Conservation (phyloP, 2,888 invertebrate species). For the Ceramica pisi region DNA sequence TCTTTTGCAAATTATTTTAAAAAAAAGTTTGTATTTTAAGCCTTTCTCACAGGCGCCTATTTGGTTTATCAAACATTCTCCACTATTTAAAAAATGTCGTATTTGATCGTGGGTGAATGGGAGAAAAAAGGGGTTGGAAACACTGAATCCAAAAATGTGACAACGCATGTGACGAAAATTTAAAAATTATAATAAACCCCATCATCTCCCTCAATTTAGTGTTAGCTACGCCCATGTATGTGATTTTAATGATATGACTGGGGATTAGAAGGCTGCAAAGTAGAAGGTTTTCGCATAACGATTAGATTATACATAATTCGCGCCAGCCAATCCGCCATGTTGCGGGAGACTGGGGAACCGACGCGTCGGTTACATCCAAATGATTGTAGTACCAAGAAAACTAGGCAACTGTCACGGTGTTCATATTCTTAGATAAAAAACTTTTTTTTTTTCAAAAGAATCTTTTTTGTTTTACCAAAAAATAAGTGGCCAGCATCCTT, state of each 20-base stretch:
- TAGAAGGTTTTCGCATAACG: conserved; percentile 22
- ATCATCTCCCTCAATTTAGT: background rate
- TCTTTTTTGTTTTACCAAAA: background rate
- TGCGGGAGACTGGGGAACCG: conserved; percentile 27
- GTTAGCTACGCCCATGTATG: conserved; percentile 34
- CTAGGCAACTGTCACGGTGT: background rate
- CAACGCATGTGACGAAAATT: background rate
- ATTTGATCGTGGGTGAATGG: conserved; percentile 17
- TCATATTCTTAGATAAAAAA: conserved; percentile 5
- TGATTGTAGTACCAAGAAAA: conserved; percentile 1
- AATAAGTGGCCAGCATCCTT: background rate
- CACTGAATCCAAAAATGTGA: background rate
- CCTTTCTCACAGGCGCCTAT: conserved; percentile 1
- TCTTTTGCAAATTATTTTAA: conserved; percentile 13
- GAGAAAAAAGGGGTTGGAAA: conserved; percentile 6
- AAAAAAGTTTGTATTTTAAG: background rate
- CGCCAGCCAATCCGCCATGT: conserved; percentile 25
- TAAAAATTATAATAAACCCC: background rate
- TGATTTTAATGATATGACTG: conserved; percentile 40
- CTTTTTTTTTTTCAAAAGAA: too few relatives aligned
- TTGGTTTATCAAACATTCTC: conserved; percentile 16
- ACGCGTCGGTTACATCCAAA: conserved; percentile 40
- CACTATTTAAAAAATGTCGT: conserved; percentile 10
- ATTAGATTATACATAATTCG: conserved; percentile 10
- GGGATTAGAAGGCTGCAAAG: conserved; percentile 43